Conservation (phyloP, 2,113 vertebrate genomes). For the Carassius gibelio region DNA sequence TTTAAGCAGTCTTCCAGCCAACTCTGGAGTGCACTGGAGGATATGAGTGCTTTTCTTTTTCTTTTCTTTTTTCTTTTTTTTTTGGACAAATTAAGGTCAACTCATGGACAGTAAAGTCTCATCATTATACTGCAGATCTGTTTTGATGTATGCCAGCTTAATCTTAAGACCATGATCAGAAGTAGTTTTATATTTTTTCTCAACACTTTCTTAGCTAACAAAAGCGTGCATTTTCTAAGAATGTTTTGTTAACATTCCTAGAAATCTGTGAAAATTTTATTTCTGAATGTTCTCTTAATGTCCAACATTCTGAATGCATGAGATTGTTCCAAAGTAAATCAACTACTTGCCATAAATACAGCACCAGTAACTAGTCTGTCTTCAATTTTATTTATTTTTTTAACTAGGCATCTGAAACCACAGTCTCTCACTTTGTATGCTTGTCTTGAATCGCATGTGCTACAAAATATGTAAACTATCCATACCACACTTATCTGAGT, state of each 20-base stretch:
- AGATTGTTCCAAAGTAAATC: background rate
- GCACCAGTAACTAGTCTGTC: background rate
- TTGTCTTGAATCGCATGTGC: slow-evolving; percentile 60
- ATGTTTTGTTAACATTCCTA: no score
- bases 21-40: slow-evolving; percentile 40
- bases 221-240: no score
- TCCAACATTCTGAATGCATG: no score
- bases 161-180: background rate
- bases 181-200: background rate
- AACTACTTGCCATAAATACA: background rate
- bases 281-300: background rate
- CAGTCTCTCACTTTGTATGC: slow-evolving; percentile 21
- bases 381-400: slow-evolving; percentile 17
- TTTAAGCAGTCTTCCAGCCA: slow-evolving; percentile 33
- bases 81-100: slow-evolving; percentile 20
- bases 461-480: slow-evolving; percentile 47
- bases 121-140: background rate
- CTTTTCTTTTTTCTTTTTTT: no score
- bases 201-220: background rate
- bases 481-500: slow-evolving; percentile 46
- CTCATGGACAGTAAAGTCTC: background rate
- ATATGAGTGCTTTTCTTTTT: background rate
- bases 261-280: background rate
- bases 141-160: background rate
- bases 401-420: slow-evolving; percentile 50